phyloP scores from a whole-genome alignment of 2,797 vertebrate species.

The Mormyrus hasselquistii region DNA sequence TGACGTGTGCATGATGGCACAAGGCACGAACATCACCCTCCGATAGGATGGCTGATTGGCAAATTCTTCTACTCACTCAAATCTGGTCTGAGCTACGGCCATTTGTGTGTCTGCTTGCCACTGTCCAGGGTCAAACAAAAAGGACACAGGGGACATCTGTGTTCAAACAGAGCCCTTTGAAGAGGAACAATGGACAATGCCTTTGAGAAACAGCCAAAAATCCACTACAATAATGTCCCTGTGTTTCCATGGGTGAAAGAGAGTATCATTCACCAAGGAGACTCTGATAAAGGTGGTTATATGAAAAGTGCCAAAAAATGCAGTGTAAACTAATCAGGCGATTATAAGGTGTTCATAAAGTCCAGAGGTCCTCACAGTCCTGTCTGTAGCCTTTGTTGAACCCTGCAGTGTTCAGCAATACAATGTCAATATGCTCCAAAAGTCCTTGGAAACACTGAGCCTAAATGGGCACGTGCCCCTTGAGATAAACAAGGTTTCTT shows the following conservation, averaged over 20 bases:
- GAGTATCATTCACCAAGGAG: background rate
- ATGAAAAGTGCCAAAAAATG: background rate
- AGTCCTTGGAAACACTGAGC: background rate
- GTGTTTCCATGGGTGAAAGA: conserved; percentile 5
- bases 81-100: background rate
- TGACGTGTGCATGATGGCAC: background rate
- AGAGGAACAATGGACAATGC: background rate
- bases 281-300: background rate
- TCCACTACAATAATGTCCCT: background rate
- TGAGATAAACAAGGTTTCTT: background rate
- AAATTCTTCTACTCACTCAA: background rate
- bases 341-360: background rate
- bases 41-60: background rate
- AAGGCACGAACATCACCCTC: background rate
- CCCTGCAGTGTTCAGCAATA: background rate
- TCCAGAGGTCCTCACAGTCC: background rate
- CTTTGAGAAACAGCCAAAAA: conserved; percentile 19
- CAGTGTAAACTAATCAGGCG: background rate
- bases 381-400: background rate
- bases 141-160: conserved; percentile 13
- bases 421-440: background rate
- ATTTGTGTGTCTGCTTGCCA: background rate
- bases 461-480: background rate
- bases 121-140: conserved; percentile 4
- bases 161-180: conserved; percentile 8